These are phyloP conservation scores for Ardeotis arabs DNA, from an alignment of 2,113 vertebrate genomes.

Conservation along the genomic window DNA sequence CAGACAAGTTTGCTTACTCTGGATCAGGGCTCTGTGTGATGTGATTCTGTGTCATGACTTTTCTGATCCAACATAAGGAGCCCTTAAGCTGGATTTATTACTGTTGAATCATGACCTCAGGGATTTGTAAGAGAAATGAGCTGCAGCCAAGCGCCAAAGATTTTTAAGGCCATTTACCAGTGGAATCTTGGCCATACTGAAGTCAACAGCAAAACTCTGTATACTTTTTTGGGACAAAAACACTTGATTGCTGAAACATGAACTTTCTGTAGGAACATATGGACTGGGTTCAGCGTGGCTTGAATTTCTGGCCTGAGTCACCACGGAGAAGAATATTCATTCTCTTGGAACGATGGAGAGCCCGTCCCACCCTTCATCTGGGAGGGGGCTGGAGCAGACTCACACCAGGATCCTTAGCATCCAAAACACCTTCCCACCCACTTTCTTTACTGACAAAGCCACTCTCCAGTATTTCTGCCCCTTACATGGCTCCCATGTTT, in stretches of 20 bases:
- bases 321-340: neutral
- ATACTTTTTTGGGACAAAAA: neutral
- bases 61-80: neutral
- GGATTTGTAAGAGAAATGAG: slow-evolving; percentile 37
- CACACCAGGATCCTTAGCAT: neutral
- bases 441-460: neutral
- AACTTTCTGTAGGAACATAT: neutral
- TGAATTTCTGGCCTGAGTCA: neutral
- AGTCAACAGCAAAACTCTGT: neutral
- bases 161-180: neutral
- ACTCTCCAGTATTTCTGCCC: neutral
- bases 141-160: neutral
- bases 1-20: neutral
- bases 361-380: neutral
- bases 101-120: slow-evolving; percentile 38
- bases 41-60: slow-evolving; percentile 16
- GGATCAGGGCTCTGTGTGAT: neutral
- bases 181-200: neutral
- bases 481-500: neutral
- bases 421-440: neutral
- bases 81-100: slow-evolving; percentile 57
- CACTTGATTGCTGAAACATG: neutral
- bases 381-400: neutral
- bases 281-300: neutral
- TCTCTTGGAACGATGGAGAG: neutral